These are phyloP conservation scores for Nyctibius bracteatus DNA, from an alignment of 2,113 vertebrate species.

Conservation along the genomic window DNA sequence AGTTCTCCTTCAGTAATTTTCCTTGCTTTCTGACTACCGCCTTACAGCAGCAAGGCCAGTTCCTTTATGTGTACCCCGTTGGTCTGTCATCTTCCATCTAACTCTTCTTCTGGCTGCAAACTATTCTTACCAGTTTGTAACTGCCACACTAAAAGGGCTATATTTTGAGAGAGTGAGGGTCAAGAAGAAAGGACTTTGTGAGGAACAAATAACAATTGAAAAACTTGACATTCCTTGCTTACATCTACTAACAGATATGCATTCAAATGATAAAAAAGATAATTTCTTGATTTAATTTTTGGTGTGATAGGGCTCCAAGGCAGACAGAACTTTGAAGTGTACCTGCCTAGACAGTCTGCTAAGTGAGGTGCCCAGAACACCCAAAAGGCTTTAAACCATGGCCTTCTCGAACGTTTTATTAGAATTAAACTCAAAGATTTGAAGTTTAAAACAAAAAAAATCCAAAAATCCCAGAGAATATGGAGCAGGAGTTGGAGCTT, in stretches of 20 bases:
- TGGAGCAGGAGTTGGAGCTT: not conserved
- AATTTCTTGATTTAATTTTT: not conserved
- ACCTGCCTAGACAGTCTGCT: not conserved
- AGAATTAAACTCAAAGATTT: not conserved
- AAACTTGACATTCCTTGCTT: not conserved
- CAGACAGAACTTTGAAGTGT: not conserved
- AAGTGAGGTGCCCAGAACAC: not conserved
- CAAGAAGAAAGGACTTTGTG: not conserved
- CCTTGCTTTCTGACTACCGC: not conserved
- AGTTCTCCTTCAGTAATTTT: constrained; percentile 3
- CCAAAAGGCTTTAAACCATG: not conserved
- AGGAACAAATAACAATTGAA: not conserved
- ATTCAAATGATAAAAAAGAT: not conserved
- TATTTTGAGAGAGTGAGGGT: not conserved
- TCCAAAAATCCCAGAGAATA: not conserved
- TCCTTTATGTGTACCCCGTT: not conserved
- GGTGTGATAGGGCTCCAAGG: not conserved
- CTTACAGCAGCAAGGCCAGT: not conserved
- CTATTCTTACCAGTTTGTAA: not conserved
- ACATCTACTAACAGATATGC: not conserved
- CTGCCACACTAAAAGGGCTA: not conserved
- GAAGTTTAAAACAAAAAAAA: not conserved
- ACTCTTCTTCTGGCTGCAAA: not conserved
- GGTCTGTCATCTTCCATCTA: not conserved
- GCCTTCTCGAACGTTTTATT: not conserved